A percentile compares a stretch with the other conserved stretches of the same genome.
phyloP scores from a whole-genome alignment of 2,888 invertebrate genomes.

The Orthosia gothica region DNA sequence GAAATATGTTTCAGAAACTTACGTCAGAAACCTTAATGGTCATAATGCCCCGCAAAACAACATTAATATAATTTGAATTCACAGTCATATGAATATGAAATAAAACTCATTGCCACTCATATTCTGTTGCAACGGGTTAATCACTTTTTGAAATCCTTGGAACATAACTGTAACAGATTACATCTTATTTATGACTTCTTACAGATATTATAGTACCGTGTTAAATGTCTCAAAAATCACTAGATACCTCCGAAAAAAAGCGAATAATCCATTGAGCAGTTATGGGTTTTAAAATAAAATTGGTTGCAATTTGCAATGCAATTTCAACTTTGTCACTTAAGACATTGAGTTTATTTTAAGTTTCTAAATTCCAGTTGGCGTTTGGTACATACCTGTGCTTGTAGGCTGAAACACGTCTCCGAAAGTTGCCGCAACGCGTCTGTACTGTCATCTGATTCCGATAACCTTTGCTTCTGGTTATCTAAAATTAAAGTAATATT shows the following conservation, averaged over 20 bases:
- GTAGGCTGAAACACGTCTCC: slow-evolving; percentile 94
- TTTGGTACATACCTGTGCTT: slow-evolving; percentile 92
- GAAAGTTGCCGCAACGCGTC: slow-evolving; percentile 94
- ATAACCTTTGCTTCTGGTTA: slow-evolving; percentile 75
- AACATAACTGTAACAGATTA: too few relatives aligned
- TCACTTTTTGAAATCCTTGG: too few relatives aligned
- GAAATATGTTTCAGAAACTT: background rate
- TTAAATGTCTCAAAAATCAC: too few relatives aligned
- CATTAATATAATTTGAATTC: too few relatives aligned
- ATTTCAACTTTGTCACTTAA: background rate
- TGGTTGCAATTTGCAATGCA: background rate
- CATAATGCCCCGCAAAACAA: too few relatives aligned
- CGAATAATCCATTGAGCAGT: too few relatives aligned
- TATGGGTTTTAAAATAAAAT: background rate
- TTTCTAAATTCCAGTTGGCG: background rate
- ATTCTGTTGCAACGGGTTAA: too few relatives aligned
- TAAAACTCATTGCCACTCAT: too few relatives aligned
- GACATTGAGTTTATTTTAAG: background rate
- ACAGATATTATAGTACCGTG: too few relatives aligned
- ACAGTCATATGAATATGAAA: too few relatives aligned
- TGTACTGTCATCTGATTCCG: slow-evolving; percentile 80
- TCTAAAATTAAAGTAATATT: slow-evolving; percentile 70
- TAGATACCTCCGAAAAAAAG: too few relatives aligned
- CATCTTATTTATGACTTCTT: too few relatives aligned
- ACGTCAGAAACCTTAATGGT: background rate